Evolutionary conservation across 2,888 invertebrate genomes (phyloP).

Genomic region (Epirrhoe alternata): DNA sequence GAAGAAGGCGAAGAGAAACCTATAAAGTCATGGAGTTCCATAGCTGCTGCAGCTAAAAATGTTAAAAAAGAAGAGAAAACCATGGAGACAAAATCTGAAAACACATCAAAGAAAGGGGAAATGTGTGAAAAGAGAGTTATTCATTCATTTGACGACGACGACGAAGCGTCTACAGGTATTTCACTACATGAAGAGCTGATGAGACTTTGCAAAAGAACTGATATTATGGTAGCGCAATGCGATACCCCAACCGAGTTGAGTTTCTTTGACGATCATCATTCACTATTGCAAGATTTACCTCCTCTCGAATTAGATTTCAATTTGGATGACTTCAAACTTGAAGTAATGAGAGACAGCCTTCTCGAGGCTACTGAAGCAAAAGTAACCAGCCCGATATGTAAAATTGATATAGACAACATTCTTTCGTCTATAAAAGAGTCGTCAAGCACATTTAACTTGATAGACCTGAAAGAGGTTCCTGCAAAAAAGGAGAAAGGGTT

Average conservation of each 20-base stretch:
- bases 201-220: slow-evolving; percentile 76
- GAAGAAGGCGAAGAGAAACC: slow-evolving; percentile 61
- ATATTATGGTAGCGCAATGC: slow-evolving; percentile 80
- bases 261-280: slow-evolving; percentile 79
- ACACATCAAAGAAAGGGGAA: slow-evolving; percentile 37
- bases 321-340: slow-evolving; percentile 75
- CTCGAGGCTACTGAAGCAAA: slow-evolving; percentile 67
- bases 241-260: slow-evolving; percentile 75
- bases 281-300: slow-evolving; percentile 68
- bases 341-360: slow-evolving; percentile 78
- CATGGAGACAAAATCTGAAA: slow-evolving; percentile 31
- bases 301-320: slow-evolving; percentile 75
- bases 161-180: slow-evolving; percentile 53
- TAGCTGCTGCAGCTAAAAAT: slow-evolving; percentile 76
- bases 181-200: slow-evolving; percentile 75
- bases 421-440: slow-evolving; percentile 75
- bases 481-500: slow-evolving; percentile 72
- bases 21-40: slow-evolving; percentile 83
- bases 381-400: slow-evolving; percentile 75
- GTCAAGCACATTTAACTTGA: slow-evolving; percentile 73
- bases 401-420: slow-evolving; percentile 78
- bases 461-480: slow-evolving; percentile 75
- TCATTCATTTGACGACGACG: slow-evolving; percentile 45
- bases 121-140: slow-evolving; percentile 27
- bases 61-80: slow-evolving; percentile 53